These are phyloP conservation scores for Drosophila lacicola DNA, from an alignment of 2,888 invertebrate species.

Conservation along the genomic window DNA sequence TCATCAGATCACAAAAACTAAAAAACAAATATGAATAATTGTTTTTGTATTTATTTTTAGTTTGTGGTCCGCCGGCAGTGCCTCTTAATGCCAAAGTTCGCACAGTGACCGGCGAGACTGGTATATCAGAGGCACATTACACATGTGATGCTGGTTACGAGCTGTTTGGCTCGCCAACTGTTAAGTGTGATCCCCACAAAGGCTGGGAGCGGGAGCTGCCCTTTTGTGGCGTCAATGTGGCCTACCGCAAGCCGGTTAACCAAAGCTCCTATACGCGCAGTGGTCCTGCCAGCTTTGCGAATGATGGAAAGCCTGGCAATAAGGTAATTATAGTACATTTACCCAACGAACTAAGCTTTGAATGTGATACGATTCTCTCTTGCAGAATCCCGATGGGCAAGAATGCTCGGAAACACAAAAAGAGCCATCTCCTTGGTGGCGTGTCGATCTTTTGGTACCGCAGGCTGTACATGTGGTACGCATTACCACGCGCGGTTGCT, in stretches of 20 bases:
- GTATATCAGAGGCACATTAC: conserved; percentile 90
- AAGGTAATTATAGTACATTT: conserved; percentile 64
- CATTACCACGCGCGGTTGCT: conserved; percentile 89
- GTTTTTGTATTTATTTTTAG: conserved; percentile 58
- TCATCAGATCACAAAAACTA: neutral
- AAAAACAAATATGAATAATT: neutral
- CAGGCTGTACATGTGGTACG: conserved; percentile 94
- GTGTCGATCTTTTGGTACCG: conserved; percentile 93
- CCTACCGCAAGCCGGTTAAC: conserved; percentile 94
- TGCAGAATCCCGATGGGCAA: conserved; percentile 93
- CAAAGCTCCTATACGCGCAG: conserved; percentile 95
- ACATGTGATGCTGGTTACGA: conserved; percentile 95
- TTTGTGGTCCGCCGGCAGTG: conserved; percentile 94
- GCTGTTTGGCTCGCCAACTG: conserved; percentile 91
- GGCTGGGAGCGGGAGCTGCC: conserved; percentile 93
- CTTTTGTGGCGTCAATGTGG: conserved; percentile 95
- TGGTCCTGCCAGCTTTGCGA: conserved; percentile 92
- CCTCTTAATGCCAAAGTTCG: conserved; percentile 92
- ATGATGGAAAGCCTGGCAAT: conserved; percentile 93
- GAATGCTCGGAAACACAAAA: conserved; percentile 95
- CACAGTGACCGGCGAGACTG: conserved; percentile 72
- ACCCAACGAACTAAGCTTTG: too few relatives aligned
- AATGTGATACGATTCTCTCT: too few relatives aligned
- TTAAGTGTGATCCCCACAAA: conserved; percentile 90
- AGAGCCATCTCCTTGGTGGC: conserved; percentile 97